A percentile compares a stretch with the other conserved stretches of the same genome.
Evolutionary conservation across 2,797 vertebrate species (phyloP).

Genomic region (Monodelphis domestica): DNA sequence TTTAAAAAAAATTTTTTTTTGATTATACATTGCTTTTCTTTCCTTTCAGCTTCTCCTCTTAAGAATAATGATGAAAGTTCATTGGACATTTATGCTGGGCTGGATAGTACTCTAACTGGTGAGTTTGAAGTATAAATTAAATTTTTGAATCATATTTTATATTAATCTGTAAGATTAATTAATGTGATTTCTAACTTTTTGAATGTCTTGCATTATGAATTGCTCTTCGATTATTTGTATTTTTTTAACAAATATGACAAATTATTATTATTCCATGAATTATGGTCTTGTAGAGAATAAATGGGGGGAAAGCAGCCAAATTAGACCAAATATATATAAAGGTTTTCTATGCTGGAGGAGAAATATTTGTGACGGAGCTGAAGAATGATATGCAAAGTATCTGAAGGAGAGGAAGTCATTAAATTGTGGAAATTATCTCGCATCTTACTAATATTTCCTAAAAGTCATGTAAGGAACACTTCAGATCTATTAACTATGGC

Average conservation of each 20-base stretch:
- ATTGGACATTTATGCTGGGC: constrained; percentile 95
- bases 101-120: constrained; percentile 90
- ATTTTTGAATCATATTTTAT: constrained; percentile 25
- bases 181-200: not conserved
- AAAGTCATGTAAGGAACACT: too few relatives aligned
- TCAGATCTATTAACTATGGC: too few relatives aligned
- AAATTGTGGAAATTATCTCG: too few relatives aligned
- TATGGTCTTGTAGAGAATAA: too few relatives aligned
- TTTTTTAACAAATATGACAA: constrained; percentile 54
- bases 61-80: constrained; percentile 90
- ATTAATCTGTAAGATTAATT: not conserved
- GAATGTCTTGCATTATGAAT: not conserved
- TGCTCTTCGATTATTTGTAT: constrained; percentile 10
- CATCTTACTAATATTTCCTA: too few relatives aligned
- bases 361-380: too few relatives aligned
- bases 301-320: too few relatives aligned
- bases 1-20: too few relatives aligned
- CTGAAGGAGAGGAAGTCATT: too few relatives aligned
- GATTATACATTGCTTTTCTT: constrained; percentile 41
- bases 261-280: not conserved
- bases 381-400: too few relatives aligned
- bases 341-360: too few relatives aligned
- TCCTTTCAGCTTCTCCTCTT: constrained; percentile 85
- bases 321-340: too few relatives aligned
- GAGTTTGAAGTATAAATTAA: constrained; percentile 70